Evolutionary conservation across 1,140 invertebrate genomes (phyloP).

Genomic region (Patella vulgata): DNA sequence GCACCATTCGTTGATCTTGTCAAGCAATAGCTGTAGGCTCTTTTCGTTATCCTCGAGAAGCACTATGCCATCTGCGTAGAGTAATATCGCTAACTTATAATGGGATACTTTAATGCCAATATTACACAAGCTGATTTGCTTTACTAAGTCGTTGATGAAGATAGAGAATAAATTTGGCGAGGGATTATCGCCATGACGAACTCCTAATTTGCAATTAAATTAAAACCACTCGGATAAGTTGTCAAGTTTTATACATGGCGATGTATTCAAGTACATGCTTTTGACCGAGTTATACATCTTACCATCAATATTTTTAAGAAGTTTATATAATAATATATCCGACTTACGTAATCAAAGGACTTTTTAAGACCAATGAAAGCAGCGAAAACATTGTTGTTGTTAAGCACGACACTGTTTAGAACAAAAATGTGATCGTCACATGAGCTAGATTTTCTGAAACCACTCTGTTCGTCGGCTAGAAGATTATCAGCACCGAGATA

Average conservation of each 20-base stretch:
- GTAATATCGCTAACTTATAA: conserved; percentile 12
- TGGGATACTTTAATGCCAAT: conserved; percentile 17
- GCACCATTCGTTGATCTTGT: conserved; percentile 32
- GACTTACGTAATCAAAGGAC: too few species aligned
- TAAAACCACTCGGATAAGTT: conserved; percentile 25
- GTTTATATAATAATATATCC: too few species aligned
- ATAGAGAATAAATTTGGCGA: conserved; percentile 24
- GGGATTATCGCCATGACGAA: conserved; percentile 23
- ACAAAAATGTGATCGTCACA: conserved; percentile 29
- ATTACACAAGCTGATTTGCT: conserved; percentile 18
- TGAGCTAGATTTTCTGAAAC: conserved; percentile 15
- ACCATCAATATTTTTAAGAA: neutral
- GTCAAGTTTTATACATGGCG: conserved; percentile 5
- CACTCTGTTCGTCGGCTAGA: conserved; percentile 30
- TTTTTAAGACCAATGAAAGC: too few species aligned
- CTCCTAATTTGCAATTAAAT: conserved; percentile 19
- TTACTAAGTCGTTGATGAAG: conserved; percentile 27
- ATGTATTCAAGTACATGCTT: neutral
- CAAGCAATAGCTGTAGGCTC: conserved; percentile 19
- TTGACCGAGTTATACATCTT: neutral
- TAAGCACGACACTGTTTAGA: conserved; percentile 13
- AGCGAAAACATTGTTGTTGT: too few species aligned
- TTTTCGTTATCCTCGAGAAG: conserved; percentile 14
- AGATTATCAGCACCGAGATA: conserved; percentile 18
- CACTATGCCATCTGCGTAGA: conserved; percentile 37